phyloP scores from a whole-genome alignment of 2,888 invertebrate genomes.

The Oligia fasciuncula region DNA sequence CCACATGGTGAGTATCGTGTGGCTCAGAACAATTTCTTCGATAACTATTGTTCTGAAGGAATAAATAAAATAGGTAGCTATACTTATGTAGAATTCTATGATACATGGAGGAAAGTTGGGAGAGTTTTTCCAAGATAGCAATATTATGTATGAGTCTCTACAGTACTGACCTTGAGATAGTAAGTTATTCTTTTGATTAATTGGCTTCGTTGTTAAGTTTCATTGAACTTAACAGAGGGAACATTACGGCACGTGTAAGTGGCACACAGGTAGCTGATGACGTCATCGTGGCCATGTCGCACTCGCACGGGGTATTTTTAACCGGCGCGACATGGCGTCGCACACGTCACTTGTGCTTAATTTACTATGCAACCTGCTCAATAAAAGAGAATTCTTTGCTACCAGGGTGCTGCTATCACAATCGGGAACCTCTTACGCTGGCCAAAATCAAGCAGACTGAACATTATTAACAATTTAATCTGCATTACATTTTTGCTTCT shows the following conservation, averaged over 20 bases:
- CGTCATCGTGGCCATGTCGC: slow-evolving; percentile 59
- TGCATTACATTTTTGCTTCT: background rate
- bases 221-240: slow-evolving; percentile 31
- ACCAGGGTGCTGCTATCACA: slow-evolving; percentile 19
- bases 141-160: background rate
- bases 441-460: background rate
- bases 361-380: slow-evolving; percentile 56
- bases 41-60: background rate
- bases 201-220: slow-evolving; percentile 25
- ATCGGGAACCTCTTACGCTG: background rate
- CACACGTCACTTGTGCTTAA: slow-evolving; percentile 64
- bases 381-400: slow-evolving; percentile 16
- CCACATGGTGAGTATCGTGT: background rate
- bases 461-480: background rate
- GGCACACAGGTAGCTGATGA: slow-evolving; percentile 54
- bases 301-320: slow-evolving; percentile 69
- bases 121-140: background rate
- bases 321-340: slow-evolving; percentile 63
- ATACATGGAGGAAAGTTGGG: background rate
- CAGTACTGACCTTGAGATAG: background rate
- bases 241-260: slow-evolving; percentile 19
- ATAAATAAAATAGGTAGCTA: background rate
- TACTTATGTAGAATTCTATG: background rate
- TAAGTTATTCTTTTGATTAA: slow-evolving; percentile 11
- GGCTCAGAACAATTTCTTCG: background rate